These are phyloP conservation scores for Pemphigus obesinymphae DNA, from an alignment of 1,140 invertebrate species.

Conservation along the genomic window DNA sequence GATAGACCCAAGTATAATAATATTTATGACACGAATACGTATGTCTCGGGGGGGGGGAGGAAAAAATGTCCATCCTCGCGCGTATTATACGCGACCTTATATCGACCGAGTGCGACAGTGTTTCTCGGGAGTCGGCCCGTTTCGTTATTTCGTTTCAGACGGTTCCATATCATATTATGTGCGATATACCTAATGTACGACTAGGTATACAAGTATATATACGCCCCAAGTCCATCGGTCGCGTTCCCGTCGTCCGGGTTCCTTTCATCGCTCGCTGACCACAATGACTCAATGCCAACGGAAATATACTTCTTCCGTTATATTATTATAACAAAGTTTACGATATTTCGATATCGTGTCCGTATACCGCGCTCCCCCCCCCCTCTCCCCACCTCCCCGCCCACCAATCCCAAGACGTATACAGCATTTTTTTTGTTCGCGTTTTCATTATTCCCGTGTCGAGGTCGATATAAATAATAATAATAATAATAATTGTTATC, in stretches of 20 bases:
- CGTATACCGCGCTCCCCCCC: no score
- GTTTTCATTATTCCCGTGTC: not conserved
- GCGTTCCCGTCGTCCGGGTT: not conserved
- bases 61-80: no score
- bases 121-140: not conserved
- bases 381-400: no score
- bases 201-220: not conserved
- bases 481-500: no score
- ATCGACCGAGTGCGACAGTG: not conserved
- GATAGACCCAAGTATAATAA: no score
- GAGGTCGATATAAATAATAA: no score
- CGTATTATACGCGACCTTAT: not conserved
- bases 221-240: not conserved
- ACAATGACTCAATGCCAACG: conserved; percentile 13
- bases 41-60: no score
- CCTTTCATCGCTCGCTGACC: conserved; percentile 3
- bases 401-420: not conserved
- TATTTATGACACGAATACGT: no score
- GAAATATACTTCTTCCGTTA: not conserved
- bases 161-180: no score
- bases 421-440: not conserved
- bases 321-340: not conserved
- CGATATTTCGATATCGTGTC: no score
- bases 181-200: no score
- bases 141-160: not conserved